These are phyloP conservation scores for Cladorhizidae sp. DNA, from an alignment of 37 sponge, comb jelly and placozoan species.

Conservation along the genomic window DNA sequence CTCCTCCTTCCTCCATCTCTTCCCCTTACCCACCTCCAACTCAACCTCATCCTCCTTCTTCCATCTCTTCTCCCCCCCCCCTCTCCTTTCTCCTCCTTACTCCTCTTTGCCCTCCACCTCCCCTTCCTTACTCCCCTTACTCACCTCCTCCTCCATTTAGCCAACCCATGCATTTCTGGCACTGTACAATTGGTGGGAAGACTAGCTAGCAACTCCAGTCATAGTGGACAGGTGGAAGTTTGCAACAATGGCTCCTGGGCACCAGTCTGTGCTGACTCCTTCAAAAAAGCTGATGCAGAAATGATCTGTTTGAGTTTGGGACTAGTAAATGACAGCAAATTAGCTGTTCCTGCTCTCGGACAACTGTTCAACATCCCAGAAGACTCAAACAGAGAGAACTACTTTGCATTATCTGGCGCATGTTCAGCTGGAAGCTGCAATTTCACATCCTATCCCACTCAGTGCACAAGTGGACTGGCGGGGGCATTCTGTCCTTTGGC, in stretches of 20 bases:
- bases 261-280: constrained; percentile 33
- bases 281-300: background rate
- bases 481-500: constrained; percentile 17
- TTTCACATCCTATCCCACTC: background rate
- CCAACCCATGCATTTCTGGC: constrained; percentile 5
- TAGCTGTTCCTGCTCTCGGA: background rate
- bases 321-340: background rate
- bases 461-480: background rate
- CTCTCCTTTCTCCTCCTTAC: background rate
- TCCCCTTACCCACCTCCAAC: too few species aligned
- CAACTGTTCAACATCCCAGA: background rate
- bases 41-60: too few species aligned
- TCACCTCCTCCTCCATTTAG: background rate
- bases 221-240: constrained; percentile 30
- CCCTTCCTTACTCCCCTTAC: too few species aligned
- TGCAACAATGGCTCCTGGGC: constrained; percentile 32
- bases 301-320: background rate
- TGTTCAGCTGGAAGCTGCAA: background rate
- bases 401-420: background rate
- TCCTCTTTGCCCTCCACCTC: too few species aligned
- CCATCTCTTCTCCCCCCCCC: too few species aligned
- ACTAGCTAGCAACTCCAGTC: background rate
- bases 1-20: too few species aligned
- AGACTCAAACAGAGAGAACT: background rate
- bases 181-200: constrained; percentile 10